Evolutionary conservation across 2,797 vertebrate species (phyloP), one percentile per base, ranked within the genome.

Genomic region (Arrhamphus sclerolepis): DNA sequence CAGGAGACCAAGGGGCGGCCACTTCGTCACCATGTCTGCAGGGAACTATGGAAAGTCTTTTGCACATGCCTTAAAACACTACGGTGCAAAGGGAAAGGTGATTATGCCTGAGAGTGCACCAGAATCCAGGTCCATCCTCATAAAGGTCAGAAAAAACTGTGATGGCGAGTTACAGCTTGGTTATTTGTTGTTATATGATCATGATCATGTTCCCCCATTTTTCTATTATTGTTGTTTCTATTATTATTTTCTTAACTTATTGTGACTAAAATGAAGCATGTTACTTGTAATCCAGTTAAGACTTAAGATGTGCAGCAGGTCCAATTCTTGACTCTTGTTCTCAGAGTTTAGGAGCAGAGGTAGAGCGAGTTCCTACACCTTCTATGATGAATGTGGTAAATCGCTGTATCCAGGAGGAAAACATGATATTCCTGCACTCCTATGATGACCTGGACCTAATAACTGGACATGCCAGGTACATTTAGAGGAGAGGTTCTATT

Each of bases 11-110:
- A 62, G 53, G 4, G 89, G 70, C 0, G 89, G 82, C 2, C 55
- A 49, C 65, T 92, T 93, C 78, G 91, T 94, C 58, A 94, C 92
- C 52, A 88, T 94, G 88, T 94, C 93, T 44, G 91, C 93, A 4
- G 93, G 93, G 64, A 94, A 94, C 80, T 94, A 93, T 50, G 93
- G 93, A 59, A 94, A 93, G 66, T 81, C 93, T 10, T 94, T 94
- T 83, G 92, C 92, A 0, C 93, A 83, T 5, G 93, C 93, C 24
- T 87, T 80, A 7, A 92, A 92, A 57, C 90, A 92, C 80, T 93
- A 91, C 1, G 85, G 89, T 22, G 83, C 81, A 31, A 88, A 82
- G 70, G 92, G 92, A 24, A 94, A 93, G 67, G 92, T 94, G 70
- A 90, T 93, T 55, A 94, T 94, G 92, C 91, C 92, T 0, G 91